phyloP scores from a whole-genome alignment of 2,888 invertebrate species.

The Scrobipalpa costella region DNA sequence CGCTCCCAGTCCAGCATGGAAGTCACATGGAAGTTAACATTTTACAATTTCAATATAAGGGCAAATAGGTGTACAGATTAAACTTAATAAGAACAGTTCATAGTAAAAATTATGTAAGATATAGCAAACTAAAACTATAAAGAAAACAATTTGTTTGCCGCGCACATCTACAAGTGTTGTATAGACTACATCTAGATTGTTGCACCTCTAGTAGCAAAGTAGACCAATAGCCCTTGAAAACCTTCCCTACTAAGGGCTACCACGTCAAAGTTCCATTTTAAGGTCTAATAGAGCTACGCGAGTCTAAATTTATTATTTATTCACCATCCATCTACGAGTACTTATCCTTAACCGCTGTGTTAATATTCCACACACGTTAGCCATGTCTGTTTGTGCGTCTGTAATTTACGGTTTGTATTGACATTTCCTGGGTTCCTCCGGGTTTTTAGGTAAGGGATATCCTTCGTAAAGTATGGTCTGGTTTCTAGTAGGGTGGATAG shows the following conservation, averaged over 20 bases:
- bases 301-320: slow-evolving; percentile 23
- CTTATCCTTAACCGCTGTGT: slow-evolving; percentile 25
- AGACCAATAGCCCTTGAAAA: background rate
- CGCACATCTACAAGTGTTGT: no score
- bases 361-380: slow-evolving; percentile 40
- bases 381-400: slow-evolving; percentile 28
- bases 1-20: no score
- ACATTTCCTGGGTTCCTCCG: slow-evolving; percentile 48
- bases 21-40: no score
- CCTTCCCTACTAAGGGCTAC: background rate
- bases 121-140: no score
- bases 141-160: no score
- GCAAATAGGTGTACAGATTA: no score
- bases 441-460: slow-evolving; percentile 38
- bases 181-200: no score
- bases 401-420: slow-evolving; percentile 38
- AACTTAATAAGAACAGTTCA: no score
- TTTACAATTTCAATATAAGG: no score
- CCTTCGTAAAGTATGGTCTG: slow-evolving; percentile 40
- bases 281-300: background rate
- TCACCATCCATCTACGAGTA: slow-evolving; percentile 23
- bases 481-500: background rate
- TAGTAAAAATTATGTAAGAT: no score
- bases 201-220: no score
- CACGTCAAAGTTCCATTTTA: background rate